Evolutionary conservation across 2,888 invertebrate genomes (phyloP).

Genomic region (Agriopis leucophaearia): DNA sequence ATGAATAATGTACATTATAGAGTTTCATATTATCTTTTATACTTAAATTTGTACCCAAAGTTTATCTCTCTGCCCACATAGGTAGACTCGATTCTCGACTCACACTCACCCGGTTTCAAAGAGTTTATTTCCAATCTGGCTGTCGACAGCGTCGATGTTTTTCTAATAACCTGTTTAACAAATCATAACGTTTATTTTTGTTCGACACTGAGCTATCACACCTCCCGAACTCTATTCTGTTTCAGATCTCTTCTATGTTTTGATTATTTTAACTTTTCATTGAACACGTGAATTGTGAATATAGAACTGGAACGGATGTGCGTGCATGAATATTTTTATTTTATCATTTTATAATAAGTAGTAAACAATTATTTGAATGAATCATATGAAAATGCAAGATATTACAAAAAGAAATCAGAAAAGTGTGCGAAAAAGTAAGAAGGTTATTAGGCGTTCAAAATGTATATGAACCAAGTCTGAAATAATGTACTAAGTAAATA

Average conservation of each 20-base stretch:
- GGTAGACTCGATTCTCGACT: background rate
- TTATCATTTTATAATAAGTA: background rate
- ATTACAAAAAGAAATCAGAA: background rate
- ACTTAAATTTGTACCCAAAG: no score
- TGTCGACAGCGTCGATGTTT: conserved; percentile 77
- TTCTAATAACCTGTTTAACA: conserved; percentile 82
- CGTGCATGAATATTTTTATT: conserved; percentile 13
- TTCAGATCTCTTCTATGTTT: conserved; percentile 81
- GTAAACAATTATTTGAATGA: conserved; percentile 1
- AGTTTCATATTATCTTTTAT: no score
- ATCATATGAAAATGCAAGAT: conserved; percentile 5
- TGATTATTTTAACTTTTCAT: conserved; percentile 78
- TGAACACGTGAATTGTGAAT: conserved; percentile 66
- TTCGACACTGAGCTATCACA: conserved; percentile 80
- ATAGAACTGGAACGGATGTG: conserved; percentile 59
- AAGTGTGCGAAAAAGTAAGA: background rate
- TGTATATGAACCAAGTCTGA: no score
- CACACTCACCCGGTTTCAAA: conserved; percentile 60
- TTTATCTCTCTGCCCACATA: background rate
- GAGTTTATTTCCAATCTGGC: conserved; percentile 70
- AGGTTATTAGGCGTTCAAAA: background rate
- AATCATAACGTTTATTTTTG: conserved; percentile 84
- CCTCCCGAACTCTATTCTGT: conserved; percentile 80
- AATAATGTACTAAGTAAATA: no score
- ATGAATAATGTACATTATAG: no score